A percentile compares a stretch with the other conserved stretches of the same genome.
Conservation (phyloP, 1,140 invertebrate genomes). For the Agraylea sexmaculata region DNA sequence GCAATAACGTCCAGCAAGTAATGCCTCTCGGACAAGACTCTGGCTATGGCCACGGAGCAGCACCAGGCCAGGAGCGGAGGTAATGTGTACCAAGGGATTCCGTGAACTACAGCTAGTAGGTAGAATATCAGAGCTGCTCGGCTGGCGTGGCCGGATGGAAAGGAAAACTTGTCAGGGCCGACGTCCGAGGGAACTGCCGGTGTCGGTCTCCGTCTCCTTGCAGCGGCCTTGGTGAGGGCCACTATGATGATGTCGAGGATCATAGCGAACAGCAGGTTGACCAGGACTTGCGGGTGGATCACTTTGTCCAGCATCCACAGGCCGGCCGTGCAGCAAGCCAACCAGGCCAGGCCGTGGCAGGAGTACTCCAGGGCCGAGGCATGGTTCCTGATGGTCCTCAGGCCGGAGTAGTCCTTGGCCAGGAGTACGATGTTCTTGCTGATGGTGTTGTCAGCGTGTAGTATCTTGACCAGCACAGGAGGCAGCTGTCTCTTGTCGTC, state of each 20-base stretch:
- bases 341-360: too few relatives aligned
- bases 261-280: too few relatives aligned
- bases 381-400: too few relatives aligned
- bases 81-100: constrained; percentile 45
- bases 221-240: constrained; percentile 67
- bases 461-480: too few relatives aligned
- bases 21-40: constrained; percentile 65
- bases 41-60: constrained; percentile 59
- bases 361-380: too few relatives aligned
- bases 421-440: too few relatives aligned
- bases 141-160: constrained; percentile 94
- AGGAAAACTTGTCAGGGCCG: constrained; percentile 80
- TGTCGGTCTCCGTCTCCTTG: constrained; percentile 58
- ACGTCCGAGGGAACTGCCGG: constrained; percentile 53
- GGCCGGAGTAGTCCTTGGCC: too few relatives aligned
- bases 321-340: too few relatives aligned
- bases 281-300: too few relatives aligned
- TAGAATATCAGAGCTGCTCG: constrained; percentile 64
- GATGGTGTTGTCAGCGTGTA: too few relatives aligned
- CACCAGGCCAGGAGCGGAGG: constrained; percentile 63
- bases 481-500: too few relatives aligned
- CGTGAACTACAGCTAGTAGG: constrained; percentile 55
- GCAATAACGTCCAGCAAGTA: constrained; percentile 74
- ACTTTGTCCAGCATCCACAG: too few relatives aligned
- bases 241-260: constrained; percentile 77